Base-by-base conservation (phyloP, 2,888 invertebrate genomes). In the Drosophila helvetica region DNA sequence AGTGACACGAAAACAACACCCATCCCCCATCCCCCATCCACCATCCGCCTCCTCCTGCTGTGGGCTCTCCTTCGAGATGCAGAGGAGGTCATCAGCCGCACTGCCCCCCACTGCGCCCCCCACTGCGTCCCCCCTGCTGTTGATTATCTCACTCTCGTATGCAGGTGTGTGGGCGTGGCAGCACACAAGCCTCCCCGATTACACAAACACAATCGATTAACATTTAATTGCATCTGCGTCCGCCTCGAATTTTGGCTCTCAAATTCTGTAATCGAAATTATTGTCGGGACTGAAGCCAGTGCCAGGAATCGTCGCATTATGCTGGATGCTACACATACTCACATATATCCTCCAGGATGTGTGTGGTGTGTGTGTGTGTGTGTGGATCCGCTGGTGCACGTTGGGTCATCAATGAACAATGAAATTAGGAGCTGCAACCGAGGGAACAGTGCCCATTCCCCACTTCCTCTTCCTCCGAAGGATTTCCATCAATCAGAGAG, bases 161-260 rank as follows among this genome's bases (percentile, higher is more conserved):
- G 55, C 62, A 64, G 59, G 22, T 58, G 17, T 42, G 66, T 59
- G 47, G 59, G 70, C 58, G 52, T 75, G 60, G 18, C 63, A 27
- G 55, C 61, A 58, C 61, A 57, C 51, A 68, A 5, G 2, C 38
- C n/a, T 6, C 54, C 58, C 55, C 69, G 8, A 45, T 7, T 30
- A 53, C 65, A 48, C 69, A 73, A 75, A 74, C 78, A 72, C 85
- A 76, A 83, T 88, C 86, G 86, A 88, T 84, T 88, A 84, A 83
- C 76, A 75, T 88, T 83, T 78, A 80, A 86, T 86, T 83, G 74
- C 78, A 80, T 70, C 74, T 83, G 76, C 62, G 73, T 75, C 72
- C 65, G 60, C 65, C 46, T 15, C 67, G 62, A 74, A 58, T 74
- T 67, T 62, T 27, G 57, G 47, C 60, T 65, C 66, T 46, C 68